These are phyloP conservation scores for Macrosteles quadrilineatus DNA, from an alignment of 1,140 invertebrate species.

Conservation along the genomic window DNA sequence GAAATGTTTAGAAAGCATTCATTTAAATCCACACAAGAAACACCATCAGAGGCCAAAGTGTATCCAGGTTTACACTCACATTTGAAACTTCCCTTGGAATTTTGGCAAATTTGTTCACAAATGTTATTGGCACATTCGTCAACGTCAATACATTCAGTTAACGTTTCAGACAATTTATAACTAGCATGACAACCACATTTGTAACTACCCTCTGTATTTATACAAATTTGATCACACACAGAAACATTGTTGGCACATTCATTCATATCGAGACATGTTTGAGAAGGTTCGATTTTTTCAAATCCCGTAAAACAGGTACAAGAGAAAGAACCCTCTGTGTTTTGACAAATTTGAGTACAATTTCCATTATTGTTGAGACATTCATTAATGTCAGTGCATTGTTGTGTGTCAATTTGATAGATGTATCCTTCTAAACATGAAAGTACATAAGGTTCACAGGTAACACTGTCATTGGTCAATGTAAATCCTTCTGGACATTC, in stretches of 20 bases:
- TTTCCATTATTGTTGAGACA: slow-evolving; percentile 70
- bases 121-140: slow-evolving; percentile 52
- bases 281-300: slow-evolving; percentile 46
- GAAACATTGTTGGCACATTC: background rate
- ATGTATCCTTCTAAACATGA: background rate
- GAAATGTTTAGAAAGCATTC: slow-evolving; percentile 52
- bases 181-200: slow-evolving; percentile 63
- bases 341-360: slow-evolving; percentile 63
- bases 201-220: slow-evolving; percentile 62
- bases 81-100: slow-evolving; percentile 62
- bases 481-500: background rate
- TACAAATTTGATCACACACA: slow-evolving; percentile 50
- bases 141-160: slow-evolving; percentile 55
- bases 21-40: slow-evolving; percentile 59
- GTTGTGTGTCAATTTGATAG: background rate
- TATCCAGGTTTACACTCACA: slow-evolving; percentile 67
- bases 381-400: slow-evolving; percentile 70
- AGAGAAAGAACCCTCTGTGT: slow-evolving; percentile 55
- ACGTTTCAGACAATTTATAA: slow-evolving; percentile 43
- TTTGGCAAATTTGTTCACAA: slow-evolving; percentile 52
- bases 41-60: slow-evolving; percentile 61
- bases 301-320: slow-evolving; percentile 57
- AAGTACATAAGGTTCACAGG: background rate
- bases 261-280: slow-evolving; percentile 47
- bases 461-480: slow-evolving; percentile 4